phyloP scores from a whole-genome alignment of 1,140 invertebrate species.

The Heliothis subflexa region DNA sequence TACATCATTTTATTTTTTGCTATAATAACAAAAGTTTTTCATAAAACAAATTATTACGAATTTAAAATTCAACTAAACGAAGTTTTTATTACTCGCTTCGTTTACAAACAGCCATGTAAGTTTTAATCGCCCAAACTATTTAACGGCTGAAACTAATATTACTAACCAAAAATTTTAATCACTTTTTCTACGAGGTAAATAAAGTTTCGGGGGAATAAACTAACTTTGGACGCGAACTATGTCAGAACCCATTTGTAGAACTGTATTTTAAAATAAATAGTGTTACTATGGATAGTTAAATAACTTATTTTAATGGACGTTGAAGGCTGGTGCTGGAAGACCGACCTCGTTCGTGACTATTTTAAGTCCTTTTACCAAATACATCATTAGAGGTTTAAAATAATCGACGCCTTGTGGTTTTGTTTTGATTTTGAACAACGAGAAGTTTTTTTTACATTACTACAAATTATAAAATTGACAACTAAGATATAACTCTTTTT shows the following conservation, averaged over 20 bases:
- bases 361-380: too few relatives aligned
- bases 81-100: background rate
- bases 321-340: background rate
- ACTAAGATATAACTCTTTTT: too few relatives aligned
- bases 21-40: background rate
- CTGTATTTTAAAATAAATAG: constrained; percentile 6
- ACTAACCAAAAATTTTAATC: constrained; percentile 16
- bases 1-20: constrained; percentile 13
- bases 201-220: constrained; percentile 25
- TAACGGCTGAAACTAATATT: constrained; percentile 20
- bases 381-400: too few relatives aligned
- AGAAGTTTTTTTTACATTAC: too few relatives aligned
- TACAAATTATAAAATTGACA: too few relatives aligned
- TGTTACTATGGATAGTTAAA: background rate
- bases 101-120: constrained; percentile 20
- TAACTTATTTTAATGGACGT: background rate
- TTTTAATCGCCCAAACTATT: constrained; percentile 39
- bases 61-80: constrained; percentile 25
- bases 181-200: constrained; percentile 10
- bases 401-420: too few relatives aligned
- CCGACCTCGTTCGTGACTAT: background rate
- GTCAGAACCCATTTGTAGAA: background rate
- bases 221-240: background rate
- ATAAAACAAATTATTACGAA: constrained; percentile 17
- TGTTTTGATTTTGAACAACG: too few relatives aligned